Base-by-base conservation (phyloP, 2,888 invertebrate species). In the Eretmocerus hayati region DNA sequence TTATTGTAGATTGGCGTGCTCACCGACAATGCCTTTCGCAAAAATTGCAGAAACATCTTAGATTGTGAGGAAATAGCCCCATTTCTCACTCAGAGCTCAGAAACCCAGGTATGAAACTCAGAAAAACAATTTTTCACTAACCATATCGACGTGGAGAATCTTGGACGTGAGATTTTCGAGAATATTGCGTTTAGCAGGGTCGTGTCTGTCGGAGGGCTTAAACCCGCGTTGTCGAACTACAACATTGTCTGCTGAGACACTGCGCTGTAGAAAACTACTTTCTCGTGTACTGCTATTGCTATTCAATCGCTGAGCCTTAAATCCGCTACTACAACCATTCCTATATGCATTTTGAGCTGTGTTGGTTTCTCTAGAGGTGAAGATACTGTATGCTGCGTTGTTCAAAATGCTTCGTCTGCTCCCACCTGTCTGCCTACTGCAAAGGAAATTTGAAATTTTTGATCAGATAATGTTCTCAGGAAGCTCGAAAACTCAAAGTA, bases 121-220 rank as follows among this genome's bases (percentile, higher is more conserved):
- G n/a, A n/a, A n/a, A n/a, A n/a, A n/a, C n/a, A n/a, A n/a, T 36
- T 36, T 36, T 4, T 35, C 13, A 30, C 26, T 33, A 23, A 89
- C 88, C 84, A 84, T 79, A 72, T 84, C 83, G 75, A 85, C 79
- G 77, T 86, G 87, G 72, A 87, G 87, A 69, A 91, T 83, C 74
- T 85, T 83, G 68, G 83, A 81, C 65, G 89, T 88, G 68, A 91
- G 78, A 66, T 81, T 81, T 42, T 85, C 84, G 58, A 91, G 79
- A 72, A 90, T 87, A 63, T 83, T 81, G 68, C 81, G 81, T 73
- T 90, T 90, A 59, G 76, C 76, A 1, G 90, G 89, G 73, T 91
- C 89, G 66, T 83, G 84, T 71, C 82, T 79, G 72, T 91, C 90
- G 2, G 90, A 90, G 2, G 90, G 90, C 63, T 87, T 88, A 73